A percentile compares a stretch with the other conserved stretches of the same genome.
These are phyloP conservation scores for Andrena fulva DNA, from an alignment of 2,888 invertebrate species.

Conservation along the genomic window DNA sequence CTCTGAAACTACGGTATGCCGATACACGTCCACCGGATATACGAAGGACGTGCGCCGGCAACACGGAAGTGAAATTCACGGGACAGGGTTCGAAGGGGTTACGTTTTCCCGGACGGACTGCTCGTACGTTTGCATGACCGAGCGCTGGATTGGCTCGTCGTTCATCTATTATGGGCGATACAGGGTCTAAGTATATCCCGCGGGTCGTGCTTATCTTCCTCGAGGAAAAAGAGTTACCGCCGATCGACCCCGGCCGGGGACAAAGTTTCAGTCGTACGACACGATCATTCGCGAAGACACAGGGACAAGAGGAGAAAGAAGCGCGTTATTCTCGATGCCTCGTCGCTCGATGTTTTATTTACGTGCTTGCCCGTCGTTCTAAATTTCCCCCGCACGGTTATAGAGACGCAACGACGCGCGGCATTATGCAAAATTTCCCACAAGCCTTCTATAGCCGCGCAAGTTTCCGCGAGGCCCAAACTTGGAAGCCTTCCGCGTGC, in stretches of 20 bases:
- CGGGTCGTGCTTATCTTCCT: conserved; percentile 31
- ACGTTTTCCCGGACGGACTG: conserved; percentile 33
- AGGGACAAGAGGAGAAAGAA: not conserved
- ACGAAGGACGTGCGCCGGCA: conserved; percentile 27
- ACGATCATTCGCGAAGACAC: conserved; percentile 9
- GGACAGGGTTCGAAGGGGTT: conserved; percentile 50
- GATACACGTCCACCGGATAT: conserved; percentile 40
- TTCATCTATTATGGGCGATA: conserved; percentile 66
- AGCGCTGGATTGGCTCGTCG: conserved; percentile 52
- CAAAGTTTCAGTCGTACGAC: conserved; percentile 22
- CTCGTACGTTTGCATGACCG: conserved; percentile 59
- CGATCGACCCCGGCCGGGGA: conserved; percentile 9
- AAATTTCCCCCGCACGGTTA: conserved; percentile 8
- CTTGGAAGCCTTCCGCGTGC: not conserved
- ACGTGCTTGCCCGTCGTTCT: conserved; percentile 5
- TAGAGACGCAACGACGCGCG: not conserved
- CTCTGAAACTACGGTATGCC: conserved; percentile 34
- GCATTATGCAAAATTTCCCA: conserved; percentile 27
- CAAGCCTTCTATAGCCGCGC: conserved; percentile 17
- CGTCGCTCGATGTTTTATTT: conserved; percentile 38
- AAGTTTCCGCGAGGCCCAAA: conserved; percentile 5
- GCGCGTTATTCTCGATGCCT: not conserved
- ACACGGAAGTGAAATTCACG: conserved; percentile 68
- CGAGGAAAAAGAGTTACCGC: conserved; percentile 1
- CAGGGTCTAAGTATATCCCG: conserved; percentile 52